Conservation (phyloP, 2,113 vertebrate genomes). For the Stegostoma tigrinum region DNA sequence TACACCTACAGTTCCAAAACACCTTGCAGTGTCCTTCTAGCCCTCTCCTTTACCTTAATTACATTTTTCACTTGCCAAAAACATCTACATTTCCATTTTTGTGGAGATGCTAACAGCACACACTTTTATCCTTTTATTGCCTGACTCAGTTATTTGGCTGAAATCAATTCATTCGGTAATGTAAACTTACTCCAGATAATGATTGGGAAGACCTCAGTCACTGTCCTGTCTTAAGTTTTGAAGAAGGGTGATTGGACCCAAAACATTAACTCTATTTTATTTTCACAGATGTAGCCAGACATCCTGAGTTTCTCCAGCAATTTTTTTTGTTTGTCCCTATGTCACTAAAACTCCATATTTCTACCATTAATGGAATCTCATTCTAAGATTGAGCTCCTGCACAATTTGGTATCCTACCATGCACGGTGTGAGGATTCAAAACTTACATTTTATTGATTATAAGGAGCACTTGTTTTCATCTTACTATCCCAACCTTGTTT, state of each 20-base stretch:
- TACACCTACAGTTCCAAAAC: background rate
- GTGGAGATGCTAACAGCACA: background rate
- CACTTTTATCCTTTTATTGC: background rate
- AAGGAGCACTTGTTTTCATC: background rate
- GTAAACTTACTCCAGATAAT: background rate
- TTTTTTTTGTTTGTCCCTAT: no score
- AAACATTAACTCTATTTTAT: no score
- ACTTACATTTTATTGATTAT: background rate
- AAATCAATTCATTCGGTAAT: background rate
- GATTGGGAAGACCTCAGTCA: background rate
- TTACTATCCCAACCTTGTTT: background rate
- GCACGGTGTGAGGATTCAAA: background rate
- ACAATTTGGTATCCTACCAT: background rate
- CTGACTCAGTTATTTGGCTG: background rate
- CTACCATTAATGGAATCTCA: background rate
- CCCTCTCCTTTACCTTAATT: background rate
- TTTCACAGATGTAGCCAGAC: no score
- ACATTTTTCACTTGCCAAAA: background rate
- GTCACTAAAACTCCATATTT: background rate
- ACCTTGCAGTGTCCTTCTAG: background rate
- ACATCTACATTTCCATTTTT: background rate
- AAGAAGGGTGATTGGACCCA: no score
- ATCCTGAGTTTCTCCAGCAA: no score
- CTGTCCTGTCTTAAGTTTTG: background rate
- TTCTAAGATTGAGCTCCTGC: background rate